Percentiles rank a stretch among this genome's conserved stretches.
These are phyloP conservation scores for Colletes gigas DNA, from an alignment of 1,140 invertebrate species.

Conservation along the genomic window DNA sequence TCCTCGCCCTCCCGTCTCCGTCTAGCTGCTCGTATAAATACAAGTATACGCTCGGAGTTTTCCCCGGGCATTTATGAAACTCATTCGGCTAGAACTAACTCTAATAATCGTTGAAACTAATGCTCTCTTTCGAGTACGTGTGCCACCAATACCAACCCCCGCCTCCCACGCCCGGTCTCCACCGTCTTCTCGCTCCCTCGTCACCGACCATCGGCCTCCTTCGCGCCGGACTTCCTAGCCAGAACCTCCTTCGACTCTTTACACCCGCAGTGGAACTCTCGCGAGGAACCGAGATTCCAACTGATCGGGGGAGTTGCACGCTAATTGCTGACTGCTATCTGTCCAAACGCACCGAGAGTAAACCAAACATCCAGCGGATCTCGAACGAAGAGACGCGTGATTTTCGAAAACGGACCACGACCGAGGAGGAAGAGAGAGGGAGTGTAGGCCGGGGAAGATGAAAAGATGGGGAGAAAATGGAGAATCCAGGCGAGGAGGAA, in stretches of 20 bases:
- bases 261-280: background rate
- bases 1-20: slow-evolving; percentile 13
- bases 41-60: slow-evolving; percentile 68
- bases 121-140: slow-evolving; percentile 67
- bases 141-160: slow-evolving; percentile 34
- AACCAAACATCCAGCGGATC: too few species aligned
- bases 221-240: background rate
- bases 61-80: slow-evolving; percentile 77
- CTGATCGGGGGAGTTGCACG: too few species aligned
- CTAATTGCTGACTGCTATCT: background rate
- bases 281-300: background rate
- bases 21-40: slow-evolving; percentile 70
- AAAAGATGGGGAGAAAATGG: slow-evolving; percentile 1
- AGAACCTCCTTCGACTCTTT: background rate
- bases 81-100: slow-evolving; percentile 79
- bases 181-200: background rate
- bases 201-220: background rate
- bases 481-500: slow-evolving; percentile 26
- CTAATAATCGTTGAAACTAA: slow-evolving; percentile 81
- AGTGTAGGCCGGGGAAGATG: background rate
- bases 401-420: too few species aligned
- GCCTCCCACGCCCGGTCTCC: background rate
- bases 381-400: too few species aligned
- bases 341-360: too few species aligned
- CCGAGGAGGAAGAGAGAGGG: background rate